Conservation (phyloP, 2,113 vertebrate species). For the Entomyzon cyanotis region DNA sequence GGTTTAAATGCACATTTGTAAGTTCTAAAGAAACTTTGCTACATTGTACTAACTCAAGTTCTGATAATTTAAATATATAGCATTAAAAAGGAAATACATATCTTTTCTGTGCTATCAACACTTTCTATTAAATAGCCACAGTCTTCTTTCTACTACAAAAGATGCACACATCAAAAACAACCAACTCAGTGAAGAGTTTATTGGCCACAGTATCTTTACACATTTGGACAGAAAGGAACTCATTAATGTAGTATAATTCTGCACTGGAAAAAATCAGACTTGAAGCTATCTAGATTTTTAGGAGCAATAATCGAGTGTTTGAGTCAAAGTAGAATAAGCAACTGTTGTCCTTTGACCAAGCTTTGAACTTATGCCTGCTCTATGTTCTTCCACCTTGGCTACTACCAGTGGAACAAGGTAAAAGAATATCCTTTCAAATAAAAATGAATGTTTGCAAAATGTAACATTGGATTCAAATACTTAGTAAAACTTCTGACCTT, state of each 20-base stretch:
- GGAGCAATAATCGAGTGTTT: background rate
- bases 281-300: background rate
- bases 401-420: background rate
- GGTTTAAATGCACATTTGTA: background rate
- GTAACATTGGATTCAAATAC: background rate
- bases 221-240: background rate
- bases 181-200: background rate
- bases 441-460: background rate
- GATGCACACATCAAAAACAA: background rate
- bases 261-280: background rate
- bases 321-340: background rate
- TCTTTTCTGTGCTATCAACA: background rate
- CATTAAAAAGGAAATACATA: background rate
- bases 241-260: background rate
- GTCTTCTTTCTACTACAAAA: slow-evolving; percentile 12
- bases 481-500: slow-evolving; percentile 48
- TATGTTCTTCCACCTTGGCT: background rate
- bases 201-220: background rate
- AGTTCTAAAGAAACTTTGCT: background rate
- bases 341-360: background rate
- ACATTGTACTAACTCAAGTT: background rate
- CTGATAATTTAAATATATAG: background rate
- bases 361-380: background rate
- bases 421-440: background rate
- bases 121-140: background rate